Evolutionary conservation across 2,113 vertebrate species (phyloP).

Genomic region (Mastomys natalensis): DNA sequence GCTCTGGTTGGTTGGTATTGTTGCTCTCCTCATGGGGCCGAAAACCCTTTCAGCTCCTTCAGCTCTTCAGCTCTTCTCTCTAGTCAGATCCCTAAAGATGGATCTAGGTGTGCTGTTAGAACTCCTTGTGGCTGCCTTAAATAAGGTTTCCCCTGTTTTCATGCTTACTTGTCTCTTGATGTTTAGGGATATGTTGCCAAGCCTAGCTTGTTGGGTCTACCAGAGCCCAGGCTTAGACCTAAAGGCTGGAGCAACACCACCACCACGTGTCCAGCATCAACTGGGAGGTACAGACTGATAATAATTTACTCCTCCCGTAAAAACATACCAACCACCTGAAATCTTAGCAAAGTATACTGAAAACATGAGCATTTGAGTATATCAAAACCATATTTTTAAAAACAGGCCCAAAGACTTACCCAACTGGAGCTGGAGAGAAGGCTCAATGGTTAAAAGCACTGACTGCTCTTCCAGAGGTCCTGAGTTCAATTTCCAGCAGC

Average conservation of each 20-base stretch:
- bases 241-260: background rate
- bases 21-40: no score
- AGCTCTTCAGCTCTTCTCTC: no score
- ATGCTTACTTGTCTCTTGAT: background rate
- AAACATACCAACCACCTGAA: background rate
- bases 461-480: no score
- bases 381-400: background rate
- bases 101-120: no score
- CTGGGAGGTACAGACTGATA: background rate
- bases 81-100: no score
- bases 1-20: no score
- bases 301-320: background rate
- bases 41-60: no score
- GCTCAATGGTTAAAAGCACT: no score
- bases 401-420: background rate
- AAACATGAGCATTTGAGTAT: background rate
- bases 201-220: background rate
- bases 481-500: no score
- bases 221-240: background rate
- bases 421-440: no score
- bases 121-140: no score
- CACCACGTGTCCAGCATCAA: background rate
- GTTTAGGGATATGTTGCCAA: background rate
- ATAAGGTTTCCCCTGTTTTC: background rate
- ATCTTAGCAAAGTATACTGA: background rate